These are phyloP conservation scores for Doryteuthis pealeii DNA, from an alignment of 1,140 invertebrate genomes.

Conservation along the genomic window DNA sequence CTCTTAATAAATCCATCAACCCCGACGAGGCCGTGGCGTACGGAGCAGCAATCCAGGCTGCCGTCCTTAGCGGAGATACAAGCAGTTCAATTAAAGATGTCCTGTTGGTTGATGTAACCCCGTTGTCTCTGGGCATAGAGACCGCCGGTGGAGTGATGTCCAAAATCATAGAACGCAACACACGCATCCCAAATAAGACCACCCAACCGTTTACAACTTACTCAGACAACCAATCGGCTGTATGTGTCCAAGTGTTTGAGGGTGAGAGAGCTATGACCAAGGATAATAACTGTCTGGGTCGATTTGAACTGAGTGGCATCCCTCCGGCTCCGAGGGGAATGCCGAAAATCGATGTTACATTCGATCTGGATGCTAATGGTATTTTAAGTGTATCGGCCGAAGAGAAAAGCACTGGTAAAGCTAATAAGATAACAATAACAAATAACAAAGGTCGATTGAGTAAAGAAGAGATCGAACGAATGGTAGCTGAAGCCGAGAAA, in stretches of 20 bases:
- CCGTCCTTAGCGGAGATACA: slow-evolving; percentile 55
- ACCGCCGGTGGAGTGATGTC: slow-evolving; percentile 70
- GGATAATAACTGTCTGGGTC: slow-evolving; percentile 79
- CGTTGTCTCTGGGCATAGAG: slow-evolving; percentile 61
- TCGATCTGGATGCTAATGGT: slow-evolving; percentile 67
- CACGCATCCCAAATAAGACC: slow-evolving; percentile 54
- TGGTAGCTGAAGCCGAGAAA: slow-evolving; percentile 95
- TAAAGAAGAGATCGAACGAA: slow-evolving; percentile 94
- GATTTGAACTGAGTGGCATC: slow-evolving; percentile 88
- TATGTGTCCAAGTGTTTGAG: slow-evolving; percentile 75
- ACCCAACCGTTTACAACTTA: slow-evolving; percentile 57
- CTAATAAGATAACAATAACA: slow-evolving; percentile 85
- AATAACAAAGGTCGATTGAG: slow-evolving; percentile 87
- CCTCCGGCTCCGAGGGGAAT: slow-evolving; percentile 89
- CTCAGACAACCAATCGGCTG: slow-evolving; percentile 72
- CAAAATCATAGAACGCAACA: slow-evolving; percentile 63
- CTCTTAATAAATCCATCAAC: slow-evolving; percentile 55
- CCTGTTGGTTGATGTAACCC: slow-evolving; percentile 56
- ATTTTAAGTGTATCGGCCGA: slow-evolving; percentile 59
- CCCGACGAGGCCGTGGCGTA: slow-evolving; percentile 65
- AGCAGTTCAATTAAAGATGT: slow-evolving; percentile 53
- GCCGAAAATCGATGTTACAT: slow-evolving; percentile 73
- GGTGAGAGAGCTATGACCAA: slow-evolving; percentile 87
- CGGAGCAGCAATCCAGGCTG: slow-evolving; percentile 65
- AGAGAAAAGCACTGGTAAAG: slow-evolving; percentile 71